Evolutionary conservation across 2,888 invertebrate genomes (phyloP).

Genomic region (Seira ritae): DNA sequence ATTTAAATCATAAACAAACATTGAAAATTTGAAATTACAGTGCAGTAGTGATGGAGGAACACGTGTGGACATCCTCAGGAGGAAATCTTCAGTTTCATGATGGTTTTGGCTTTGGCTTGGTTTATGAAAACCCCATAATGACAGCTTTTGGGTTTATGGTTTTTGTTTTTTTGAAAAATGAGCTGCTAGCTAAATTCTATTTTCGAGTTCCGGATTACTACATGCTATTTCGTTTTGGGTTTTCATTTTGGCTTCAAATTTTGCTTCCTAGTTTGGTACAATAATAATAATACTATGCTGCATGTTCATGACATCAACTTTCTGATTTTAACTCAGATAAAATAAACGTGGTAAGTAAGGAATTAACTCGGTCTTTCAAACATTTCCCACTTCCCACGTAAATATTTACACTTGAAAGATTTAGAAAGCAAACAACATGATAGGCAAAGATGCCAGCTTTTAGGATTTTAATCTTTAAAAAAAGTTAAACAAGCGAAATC

Average conservation of each 20-base stretch:
- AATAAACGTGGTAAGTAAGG: slow-evolving; percentile 1
- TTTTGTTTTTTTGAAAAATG: neutral
- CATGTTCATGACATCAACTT: neutral
- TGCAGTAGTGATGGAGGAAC: no score
- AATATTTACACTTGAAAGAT: slow-evolving; percentile 36
- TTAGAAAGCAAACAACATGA: neutral
- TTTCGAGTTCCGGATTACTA: no score
- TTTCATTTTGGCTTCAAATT: neutral
- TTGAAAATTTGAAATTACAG: no score
- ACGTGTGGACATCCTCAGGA: neutral
- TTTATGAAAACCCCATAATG: neutral
- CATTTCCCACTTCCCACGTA: slow-evolving; percentile 19
- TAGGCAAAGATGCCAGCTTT: neutral
- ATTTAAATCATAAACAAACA: neutral
- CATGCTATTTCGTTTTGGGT: neutral
- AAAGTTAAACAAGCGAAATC: no score
- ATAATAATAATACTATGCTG: neutral
- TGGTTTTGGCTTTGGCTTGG: no score
- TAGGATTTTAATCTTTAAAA: neutral
- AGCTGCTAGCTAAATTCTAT: no score
- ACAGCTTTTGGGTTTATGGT: neutral
- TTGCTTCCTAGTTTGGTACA: neutral
- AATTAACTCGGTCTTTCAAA: slow-evolving; percentile 16
- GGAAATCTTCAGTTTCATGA: neutral
- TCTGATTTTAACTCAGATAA: neutral